Percentiles rank a stretch among this genome's conserved stretches.
Conservation (phyloP, 1,140 invertebrate genomes). For the Drosophila nasuta region DNA sequence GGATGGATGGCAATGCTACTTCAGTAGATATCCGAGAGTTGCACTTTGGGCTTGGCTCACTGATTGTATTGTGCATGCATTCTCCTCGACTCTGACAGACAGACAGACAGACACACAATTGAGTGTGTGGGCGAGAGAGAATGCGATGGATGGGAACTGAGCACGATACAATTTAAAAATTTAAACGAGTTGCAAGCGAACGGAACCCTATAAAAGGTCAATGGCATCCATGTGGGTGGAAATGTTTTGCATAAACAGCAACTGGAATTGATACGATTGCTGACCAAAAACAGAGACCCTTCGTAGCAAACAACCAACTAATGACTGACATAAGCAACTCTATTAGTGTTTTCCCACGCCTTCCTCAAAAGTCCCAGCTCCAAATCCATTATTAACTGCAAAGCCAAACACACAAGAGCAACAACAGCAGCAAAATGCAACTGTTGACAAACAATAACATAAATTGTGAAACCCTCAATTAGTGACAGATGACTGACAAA, state of each 20-base stretch:
- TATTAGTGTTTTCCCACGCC: slow-evolving; percentile 21
- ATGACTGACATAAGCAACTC: slow-evolving; percentile 23
- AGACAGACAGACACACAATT: slow-evolving; percentile 9
- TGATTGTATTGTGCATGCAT: slow-evolving; percentile 6
- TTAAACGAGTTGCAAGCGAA: slow-evolving; percentile 2
- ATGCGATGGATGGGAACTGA: background rate
- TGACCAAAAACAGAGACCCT: slow-evolving; percentile 7
- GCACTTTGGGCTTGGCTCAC: slow-evolving; percentile 16
- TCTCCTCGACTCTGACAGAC: background rate
- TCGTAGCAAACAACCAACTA: background rate
- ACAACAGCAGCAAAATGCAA: slow-evolving; percentile 13
- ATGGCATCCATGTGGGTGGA: slow-evolving; percentile 18
- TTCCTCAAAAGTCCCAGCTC: background rate
- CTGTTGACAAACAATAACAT: slow-evolving; percentile 31
- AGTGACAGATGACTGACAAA: slow-evolving; percentile 35
- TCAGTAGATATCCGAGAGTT: slow-evolving; percentile 15
- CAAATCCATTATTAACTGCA: slow-evolving; percentile 23
- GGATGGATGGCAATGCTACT: slow-evolving; percentile 14
- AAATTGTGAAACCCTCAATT: slow-evolving; percentile 35
- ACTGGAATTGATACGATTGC: slow-evolving; percentile 10
- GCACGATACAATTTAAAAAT: slow-evolving; percentile 17
- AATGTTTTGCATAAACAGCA: slow-evolving; percentile 1
- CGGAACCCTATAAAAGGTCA: slow-evolving; percentile 13
- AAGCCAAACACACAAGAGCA: background rate
- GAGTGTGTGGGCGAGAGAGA: slow-evolving; percentile 8